Evolutionary conservation across 2,797 vertebrate genomes (phyloP), one percentile per base, ranked within the genome.

Genomic region (Lophotriccus pileatus): DNA sequence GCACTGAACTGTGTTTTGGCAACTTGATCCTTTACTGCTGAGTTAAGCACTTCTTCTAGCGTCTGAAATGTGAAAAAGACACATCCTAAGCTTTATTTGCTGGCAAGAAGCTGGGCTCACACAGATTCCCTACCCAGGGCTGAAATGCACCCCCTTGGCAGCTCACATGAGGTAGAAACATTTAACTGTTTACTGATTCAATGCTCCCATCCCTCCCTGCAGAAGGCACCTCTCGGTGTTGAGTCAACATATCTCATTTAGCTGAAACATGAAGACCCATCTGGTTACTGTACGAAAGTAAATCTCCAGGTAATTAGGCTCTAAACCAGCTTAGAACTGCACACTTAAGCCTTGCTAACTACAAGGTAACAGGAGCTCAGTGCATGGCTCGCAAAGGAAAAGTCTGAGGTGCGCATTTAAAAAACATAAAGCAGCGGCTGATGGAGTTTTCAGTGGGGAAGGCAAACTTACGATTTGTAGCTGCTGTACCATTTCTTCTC

Each of bases 401-500:
- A 69, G 67, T 74, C 7, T 15, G 27, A 93, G 37, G 39, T 55
- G 12, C 13, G 46, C 9, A 4, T 50, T 79, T 53, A 22, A 60
- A 82, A 84, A 96, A 41, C 27, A 34, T 41, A 28, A 75, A 43
- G 27, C 3, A 9, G 78, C 53, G 64, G 66, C 47, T 63, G 16
- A 6, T 19, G 76, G 37, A 7, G 6, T 59, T 96, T 91, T 60
- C 49, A 91, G 58, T 67, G 93, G 58, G 89, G 81, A 28, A 95
- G 60, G 37, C 23, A 59, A 74, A 97, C 98, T 99, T 97, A 99
- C 99, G 90, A 99, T 99, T 98, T 99, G 99, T 98, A 99, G 97
- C 96, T 99, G 99, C 90, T 99, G 99, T 37, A 99, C 99, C 99
- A 99, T 99, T 97, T 99, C 99, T 97, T 99, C 99, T 98, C 99